phyloP scores from a whole-genome alignment of 1,140 invertebrate species.

The Tetramorium simillimum region DNA sequence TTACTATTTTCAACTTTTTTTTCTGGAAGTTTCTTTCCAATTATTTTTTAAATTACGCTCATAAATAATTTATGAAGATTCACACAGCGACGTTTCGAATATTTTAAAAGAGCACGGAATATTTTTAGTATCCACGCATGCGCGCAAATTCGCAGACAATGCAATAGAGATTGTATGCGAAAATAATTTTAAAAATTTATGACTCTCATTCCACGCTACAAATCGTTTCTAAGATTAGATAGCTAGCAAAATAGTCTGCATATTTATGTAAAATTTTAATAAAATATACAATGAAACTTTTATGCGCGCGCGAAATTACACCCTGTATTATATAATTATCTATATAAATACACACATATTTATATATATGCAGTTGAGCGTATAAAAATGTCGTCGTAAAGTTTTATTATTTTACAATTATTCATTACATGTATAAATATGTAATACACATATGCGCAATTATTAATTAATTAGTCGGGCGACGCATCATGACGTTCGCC shows the following conservation, averaged over 20 bases:
- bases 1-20: no score
- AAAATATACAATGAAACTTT: not conserved
- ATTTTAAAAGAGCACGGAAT: not conserved
- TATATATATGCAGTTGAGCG: no score
- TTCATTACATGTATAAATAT: no score
- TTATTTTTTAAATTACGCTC: not conserved
- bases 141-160: not conserved
- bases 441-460: no score
- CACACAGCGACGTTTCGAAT: not conserved
- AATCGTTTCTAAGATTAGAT: not conserved
- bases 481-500: not conserved
- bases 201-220: not conserved
- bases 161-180: not conserved
- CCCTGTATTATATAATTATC: not conserved
- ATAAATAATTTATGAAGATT: not conserved
- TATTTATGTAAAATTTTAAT: not conserved
- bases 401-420: no score
- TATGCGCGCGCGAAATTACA: not conserved
- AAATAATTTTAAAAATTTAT: not conserved
- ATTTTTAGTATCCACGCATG: not conserved
- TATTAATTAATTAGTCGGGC: no score
- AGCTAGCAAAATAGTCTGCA: not conserved
- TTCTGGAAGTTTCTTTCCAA: not conserved
- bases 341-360: no score
- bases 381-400: no score